Percentiles rank a stretch among this genome's conserved stretches.
Conservation (phyloP, 2,888 invertebrate genomes). For the Monochamus alternatus region DNA sequence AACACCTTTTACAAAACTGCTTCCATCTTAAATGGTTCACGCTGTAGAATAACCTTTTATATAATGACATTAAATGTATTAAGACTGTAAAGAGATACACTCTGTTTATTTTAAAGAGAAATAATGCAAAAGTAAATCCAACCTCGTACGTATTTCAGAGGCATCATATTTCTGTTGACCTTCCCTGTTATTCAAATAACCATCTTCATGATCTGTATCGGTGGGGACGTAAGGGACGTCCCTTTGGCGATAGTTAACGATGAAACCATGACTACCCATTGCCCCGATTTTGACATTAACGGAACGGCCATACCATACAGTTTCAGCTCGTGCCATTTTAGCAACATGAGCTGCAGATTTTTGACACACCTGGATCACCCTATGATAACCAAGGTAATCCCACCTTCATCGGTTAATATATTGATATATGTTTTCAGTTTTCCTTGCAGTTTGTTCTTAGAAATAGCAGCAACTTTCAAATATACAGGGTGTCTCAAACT, state of each 20-base stretch:
- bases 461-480: too few species aligned
- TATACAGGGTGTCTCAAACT: too few species aligned
- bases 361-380: conserved; percentile 75
- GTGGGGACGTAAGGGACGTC: conserved; percentile 82
- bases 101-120: too few species aligned
- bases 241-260: conserved; percentile 86
- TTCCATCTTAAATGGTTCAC: too few species aligned
- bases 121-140: too few species aligned
- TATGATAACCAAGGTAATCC: conserved; percentile 68
- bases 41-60: too few species aligned
- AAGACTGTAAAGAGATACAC: too few species aligned
- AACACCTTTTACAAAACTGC: too few species aligned
- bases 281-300: conserved; percentile 61
- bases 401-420: neutral
- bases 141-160: conserved; percentile 73
- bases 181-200: conserved; percentile 88
- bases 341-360: conserved; percentile 77
- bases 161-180: conserved; percentile 85
- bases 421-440: too few species aligned
- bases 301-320: conserved; percentile 51
- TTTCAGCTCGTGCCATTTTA: conserved; percentile 70
- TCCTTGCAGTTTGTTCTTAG: too few species aligned
- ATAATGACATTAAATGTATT: too few species aligned
- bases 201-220: conserved; percentile 87
- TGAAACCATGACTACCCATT: conserved; percentile 73